Conservation (phyloP, 2,797 vertebrate genomes). For the Urophycis tenuis region DNA sequence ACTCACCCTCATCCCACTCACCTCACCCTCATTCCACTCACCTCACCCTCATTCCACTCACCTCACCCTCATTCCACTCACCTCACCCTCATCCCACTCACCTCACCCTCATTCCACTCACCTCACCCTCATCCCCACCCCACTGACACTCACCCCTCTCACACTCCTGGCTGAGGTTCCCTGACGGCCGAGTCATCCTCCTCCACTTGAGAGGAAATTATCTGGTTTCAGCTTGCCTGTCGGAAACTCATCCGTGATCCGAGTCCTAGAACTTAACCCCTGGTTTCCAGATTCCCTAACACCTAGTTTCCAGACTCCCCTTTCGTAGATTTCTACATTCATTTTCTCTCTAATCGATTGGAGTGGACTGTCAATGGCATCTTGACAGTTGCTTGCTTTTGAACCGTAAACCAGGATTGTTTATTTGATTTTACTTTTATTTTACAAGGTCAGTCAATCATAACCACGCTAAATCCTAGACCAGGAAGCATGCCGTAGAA, state of each 20-base stretch:
- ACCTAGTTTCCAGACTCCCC: background rate
- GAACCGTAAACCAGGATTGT: background rate
- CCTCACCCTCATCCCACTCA: no score
- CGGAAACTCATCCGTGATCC: background rate
- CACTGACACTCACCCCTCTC: conserved; percentile 13
- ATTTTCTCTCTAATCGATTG: background rate
- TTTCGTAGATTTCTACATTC: background rate
- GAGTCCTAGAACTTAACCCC: background rate
- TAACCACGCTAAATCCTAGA: background rate
- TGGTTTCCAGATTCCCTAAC: background rate
- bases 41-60: no score
- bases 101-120: no score
- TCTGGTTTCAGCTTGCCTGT: background rate
- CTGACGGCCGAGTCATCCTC: background rate
- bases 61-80: no score
- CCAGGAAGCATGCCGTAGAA: background rate
- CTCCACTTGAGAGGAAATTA: background rate
- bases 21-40: no score
- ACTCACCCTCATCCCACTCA: no score
- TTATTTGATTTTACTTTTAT: background rate
- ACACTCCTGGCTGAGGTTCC: conserved; percentile 24
- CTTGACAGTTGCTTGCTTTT: background rate
- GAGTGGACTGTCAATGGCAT: background rate
- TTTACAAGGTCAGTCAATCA: background rate
- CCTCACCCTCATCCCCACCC: no score